Percentiles rank a stretch among this genome's conserved stretches.
Evolutionary conservation across 1,140 invertebrate species (phyloP).

Genomic region (Papilio helenus): DNA sequence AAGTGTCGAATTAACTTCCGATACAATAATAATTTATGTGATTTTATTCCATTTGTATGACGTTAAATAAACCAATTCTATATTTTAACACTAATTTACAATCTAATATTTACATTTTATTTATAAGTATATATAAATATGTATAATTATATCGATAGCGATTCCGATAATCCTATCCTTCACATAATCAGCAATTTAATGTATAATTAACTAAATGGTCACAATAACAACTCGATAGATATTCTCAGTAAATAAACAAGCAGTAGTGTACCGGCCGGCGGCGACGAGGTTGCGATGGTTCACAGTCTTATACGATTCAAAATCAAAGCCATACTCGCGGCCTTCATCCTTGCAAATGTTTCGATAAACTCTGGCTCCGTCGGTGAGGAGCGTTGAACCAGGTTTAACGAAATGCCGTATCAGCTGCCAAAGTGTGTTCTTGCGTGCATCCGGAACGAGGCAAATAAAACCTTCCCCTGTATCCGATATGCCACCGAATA

Average conservation of each 20-base stretch:
- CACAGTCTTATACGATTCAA: too few relatives aligned
- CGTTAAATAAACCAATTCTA: conserved; percentile 82
- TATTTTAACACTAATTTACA: conserved; percentile 82
- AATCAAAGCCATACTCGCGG: too few relatives aligned
- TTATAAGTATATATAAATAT: conserved; percentile 83
- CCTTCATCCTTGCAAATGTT: too few relatives aligned
- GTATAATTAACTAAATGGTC: conserved; percentile 83
- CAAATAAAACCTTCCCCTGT: too few relatives aligned
- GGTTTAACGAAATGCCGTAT: too few relatives aligned
- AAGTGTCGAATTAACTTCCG: conserved; percentile 78
- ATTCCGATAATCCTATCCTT: conserved; percentile 77
- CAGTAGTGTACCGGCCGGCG: conserved; percentile 74
- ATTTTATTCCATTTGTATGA: conserved; percentile 78
- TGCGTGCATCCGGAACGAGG: too few relatives aligned
- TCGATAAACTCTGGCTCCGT: too few relatives aligned
- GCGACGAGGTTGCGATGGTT: too few relatives aligned
- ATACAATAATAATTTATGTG: conserved; percentile 82
- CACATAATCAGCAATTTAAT: conserved; percentile 79
- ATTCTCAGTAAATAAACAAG: conserved; percentile 83
- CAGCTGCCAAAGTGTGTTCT: too few relatives aligned
- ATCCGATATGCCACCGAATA: too few relatives aligned
- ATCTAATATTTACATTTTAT: conserved; percentile 82
- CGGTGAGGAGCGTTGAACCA: too few relatives aligned
- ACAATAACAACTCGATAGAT: conserved; percentile 82
- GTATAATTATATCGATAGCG: conserved; percentile 81